A percentile compares a stretch with the other conserved stretches of the same genome.
phyloP scores from a whole-genome alignment of 64 coral and sea anemone species.

The Astreopora myriophthalma region DNA sequence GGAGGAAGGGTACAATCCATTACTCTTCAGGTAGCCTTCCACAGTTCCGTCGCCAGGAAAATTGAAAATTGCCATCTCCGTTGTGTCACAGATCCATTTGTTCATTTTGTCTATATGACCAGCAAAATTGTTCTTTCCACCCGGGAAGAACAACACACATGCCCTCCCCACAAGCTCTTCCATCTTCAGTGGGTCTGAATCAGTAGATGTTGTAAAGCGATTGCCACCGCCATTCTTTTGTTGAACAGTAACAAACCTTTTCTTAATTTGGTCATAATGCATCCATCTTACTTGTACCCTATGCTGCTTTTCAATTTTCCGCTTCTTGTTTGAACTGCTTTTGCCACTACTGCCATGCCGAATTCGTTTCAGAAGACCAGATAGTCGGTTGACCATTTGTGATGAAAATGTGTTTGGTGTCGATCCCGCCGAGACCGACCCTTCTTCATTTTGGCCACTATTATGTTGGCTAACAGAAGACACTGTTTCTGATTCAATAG shows the following conservation, averaged over 20 bases:
- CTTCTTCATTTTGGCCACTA: background rate
- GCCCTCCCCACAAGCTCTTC: background rate
- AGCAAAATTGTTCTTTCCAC: slow-evolving; percentile 45
- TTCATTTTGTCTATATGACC: slow-evolving; percentile 41
- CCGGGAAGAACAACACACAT: slow-evolving; percentile 34
- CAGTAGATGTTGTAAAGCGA: slow-evolving; percentile 16
- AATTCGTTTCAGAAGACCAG: slow-evolving; percentile 18
- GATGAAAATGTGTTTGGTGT: slow-evolving; percentile 13
- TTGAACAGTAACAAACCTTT: slow-evolving; percentile 3
- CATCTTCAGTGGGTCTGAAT: background rate
- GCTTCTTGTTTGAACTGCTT: slow-evolving; percentile 47
- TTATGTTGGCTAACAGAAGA: background rate
- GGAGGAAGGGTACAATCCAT: slow-evolving; percentile 53
- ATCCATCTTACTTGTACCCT: slow-evolving; percentile 56
- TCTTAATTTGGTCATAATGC: background rate
- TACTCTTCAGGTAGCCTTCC: slow-evolving; percentile 38
- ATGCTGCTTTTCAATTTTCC: slow-evolving; percentile 40
- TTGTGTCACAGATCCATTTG: slow-evolving; percentile 7
- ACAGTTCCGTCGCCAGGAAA: slow-evolving; percentile 58
- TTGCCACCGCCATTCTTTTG: slow-evolving; percentile 57
- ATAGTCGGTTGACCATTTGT: background rate
- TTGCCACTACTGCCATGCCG: background rate
- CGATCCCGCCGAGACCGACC: background rate
- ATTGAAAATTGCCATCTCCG: slow-evolving; percentile 6
- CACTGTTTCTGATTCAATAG: too few species aligned